These are phyloP conservation scores for Anguilla megastoma DNA, from an alignment of 2,797 vertebrate species.

Conservation along the genomic window DNA sequence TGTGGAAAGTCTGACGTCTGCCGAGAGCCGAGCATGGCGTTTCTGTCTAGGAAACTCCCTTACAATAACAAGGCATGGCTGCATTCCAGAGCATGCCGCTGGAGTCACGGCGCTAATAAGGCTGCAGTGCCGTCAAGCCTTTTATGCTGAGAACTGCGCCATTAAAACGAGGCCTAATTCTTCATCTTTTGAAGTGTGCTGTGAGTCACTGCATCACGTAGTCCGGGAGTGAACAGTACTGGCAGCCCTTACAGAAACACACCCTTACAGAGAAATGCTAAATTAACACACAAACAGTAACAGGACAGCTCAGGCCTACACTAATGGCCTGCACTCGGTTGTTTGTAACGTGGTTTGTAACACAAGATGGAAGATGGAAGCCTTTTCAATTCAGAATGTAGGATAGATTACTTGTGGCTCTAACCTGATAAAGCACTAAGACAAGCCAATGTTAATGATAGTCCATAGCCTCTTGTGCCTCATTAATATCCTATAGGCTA, in stretches of 20 bases:
- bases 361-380: neutral
- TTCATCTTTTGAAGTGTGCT: neutral
- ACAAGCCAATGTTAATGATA: neutral
- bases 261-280: neutral
- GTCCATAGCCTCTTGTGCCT: neutral
- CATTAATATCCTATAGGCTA: neutral
- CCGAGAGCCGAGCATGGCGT: conserved; percentile 57
- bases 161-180: neutral
- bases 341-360: neutral
- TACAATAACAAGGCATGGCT: conserved; percentile 79
- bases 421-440: neutral
- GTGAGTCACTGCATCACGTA: neutral
- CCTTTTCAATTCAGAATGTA: neutral
- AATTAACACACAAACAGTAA: neutral
- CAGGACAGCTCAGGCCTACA: neutral
- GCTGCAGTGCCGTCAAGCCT: neutral
- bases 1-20: conserved; percentile 81
- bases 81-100: conserved; percentile 66
- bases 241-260: neutral
- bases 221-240: neutral
- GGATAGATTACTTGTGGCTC: neutral
- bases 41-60: conserved; percentile 69
- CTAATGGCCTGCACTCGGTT: neutral
- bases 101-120: conserved; percentile 33
- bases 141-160: neutral